Base-by-base conservation (phyloP, 2,797 vertebrate species). In the Enteromius paludinosus region DNA sequence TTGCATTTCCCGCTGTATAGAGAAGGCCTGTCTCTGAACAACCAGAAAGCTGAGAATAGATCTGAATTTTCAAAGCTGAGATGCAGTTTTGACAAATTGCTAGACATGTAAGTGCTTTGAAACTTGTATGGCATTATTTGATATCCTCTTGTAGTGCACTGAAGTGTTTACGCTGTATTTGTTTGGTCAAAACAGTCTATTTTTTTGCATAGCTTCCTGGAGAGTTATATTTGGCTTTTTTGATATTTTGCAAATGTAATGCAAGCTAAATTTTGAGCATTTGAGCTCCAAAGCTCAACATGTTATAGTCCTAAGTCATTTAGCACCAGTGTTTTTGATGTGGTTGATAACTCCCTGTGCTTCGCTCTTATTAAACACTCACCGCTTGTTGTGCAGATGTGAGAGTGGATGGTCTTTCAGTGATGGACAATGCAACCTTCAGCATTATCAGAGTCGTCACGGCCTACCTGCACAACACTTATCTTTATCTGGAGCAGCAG, bases 401-500 rank as follows among this genome's bases (percentile, higher is more conserved):
- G 45, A 41, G 45, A 82, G 78, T 70, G 38, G 65, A 84, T 79
- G 62, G 64, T 62, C 18, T 61, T 79, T 68, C 45, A 75, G 74
- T 87, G 82, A 87, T 85, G 79, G 84, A 85, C 84, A 87, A 79
- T 84, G 56, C 66, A 85, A 83, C 74, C 64, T 77, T 82, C 83
- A 82, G 71, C 61, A 84, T 87, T 87, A 84, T 87, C 75, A 72
- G 76, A 87, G 84, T 82, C 54, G 71, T 74, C 78, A 87, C 74
- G 86, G 84, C 78, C 83, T 83, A 85, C 85, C 85, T 87, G 84
- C 85, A 84, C 79, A 73, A 68, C 70, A 81, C 84, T 87, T 86
- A 86, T 87, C 86, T 85, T 86, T 87, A 87, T 86, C 84, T 81
- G 78, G 52, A 69, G 70, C 84, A 86, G 83, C 84, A 86, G 86